Percentiles rank a stretch among this genome's conserved stretches.
Evolutionary conservation across 2,797 vertebrate species (phyloP).

Genomic region (Manis crassicaudata): DNA sequence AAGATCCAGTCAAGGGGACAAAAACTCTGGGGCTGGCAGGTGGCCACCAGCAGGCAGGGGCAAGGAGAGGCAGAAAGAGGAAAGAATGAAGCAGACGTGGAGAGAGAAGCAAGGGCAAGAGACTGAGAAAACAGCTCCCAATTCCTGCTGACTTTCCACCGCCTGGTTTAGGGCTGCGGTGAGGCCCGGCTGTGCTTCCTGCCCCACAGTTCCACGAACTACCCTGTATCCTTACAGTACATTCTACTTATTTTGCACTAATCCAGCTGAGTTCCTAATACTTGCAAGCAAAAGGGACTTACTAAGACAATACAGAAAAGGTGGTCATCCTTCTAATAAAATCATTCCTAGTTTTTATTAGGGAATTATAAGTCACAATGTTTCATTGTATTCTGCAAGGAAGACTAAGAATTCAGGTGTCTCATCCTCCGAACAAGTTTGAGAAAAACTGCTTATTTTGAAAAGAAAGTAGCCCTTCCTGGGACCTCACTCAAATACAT

Average conservation of each 20-base stretch:
- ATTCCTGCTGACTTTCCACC: neutral
- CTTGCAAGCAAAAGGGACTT: neutral
- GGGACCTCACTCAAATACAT: neutral
- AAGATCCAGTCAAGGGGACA: neutral
- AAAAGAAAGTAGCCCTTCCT: neutral
- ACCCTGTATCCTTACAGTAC: neutral
- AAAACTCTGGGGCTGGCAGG: neutral
- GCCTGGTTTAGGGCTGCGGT: neutral
- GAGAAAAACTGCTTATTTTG: neutral
- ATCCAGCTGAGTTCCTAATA: neutral
- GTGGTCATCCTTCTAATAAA: neutral
- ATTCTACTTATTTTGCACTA: neutral
- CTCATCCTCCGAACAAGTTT: neutral
- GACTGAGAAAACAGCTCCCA: neutral
- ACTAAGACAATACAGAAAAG: neutral
- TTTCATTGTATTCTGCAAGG: neutral
- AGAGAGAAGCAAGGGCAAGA: neutral
- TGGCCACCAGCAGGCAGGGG: neutral
- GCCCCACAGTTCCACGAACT: neutral
- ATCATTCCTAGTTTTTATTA: neutral
- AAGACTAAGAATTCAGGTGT: neutral
- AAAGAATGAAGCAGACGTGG: neutral
- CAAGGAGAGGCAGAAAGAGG: neutral
- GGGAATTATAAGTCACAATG: neutral
- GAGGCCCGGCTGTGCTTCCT: neutral